These are phyloP conservation scores for Sycophaga agraensis DNA, from an alignment of 1,140 invertebrate species.

Conservation along the genomic window DNA sequence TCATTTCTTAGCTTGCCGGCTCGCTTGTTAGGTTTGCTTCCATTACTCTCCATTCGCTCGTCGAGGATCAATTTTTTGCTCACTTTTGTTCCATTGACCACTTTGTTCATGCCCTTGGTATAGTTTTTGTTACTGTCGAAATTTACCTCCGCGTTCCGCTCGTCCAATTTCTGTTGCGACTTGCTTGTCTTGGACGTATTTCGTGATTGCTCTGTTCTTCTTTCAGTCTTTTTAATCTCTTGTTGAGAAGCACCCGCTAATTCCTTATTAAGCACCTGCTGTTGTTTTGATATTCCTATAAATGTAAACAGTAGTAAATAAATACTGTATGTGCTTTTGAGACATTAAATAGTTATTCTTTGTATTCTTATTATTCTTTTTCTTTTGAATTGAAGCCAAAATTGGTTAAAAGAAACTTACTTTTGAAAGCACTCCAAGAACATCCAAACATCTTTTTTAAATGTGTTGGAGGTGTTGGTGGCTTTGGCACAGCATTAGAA, in stretches of 20 bases:
- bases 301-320: not conserved
- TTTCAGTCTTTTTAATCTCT: constrained; percentile 26
- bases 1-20: constrained; percentile 10
- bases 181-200: constrained; percentile 3
- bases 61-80: constrained; percentile 37
- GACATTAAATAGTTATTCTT: no score
- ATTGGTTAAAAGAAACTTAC: no score
- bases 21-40: not conserved
- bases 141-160: constrained; percentile 25
- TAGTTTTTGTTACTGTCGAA: constrained; percentile 54
- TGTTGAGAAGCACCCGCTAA: not conserved
- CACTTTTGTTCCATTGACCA: constrained; percentile 45
- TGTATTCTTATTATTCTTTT: no score
- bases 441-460: constrained; percentile 49
- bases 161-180: not conserved
- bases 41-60: not conserved
- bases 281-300: constrained; percentile 12
- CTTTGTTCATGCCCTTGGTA: constrained; percentile 35
- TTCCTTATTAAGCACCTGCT: constrained; percentile 1
- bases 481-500: constrained; percentile 42
- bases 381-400: no score
- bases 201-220: constrained; percentile 4
- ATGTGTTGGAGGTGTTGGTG: constrained; percentile 40
- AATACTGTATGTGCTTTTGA: no score
- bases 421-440: constrained; percentile 55